Evolutionary conservation across 2,888 invertebrate species (phyloP).

Genomic region (Pollenia griseotomentosa): DNA sequence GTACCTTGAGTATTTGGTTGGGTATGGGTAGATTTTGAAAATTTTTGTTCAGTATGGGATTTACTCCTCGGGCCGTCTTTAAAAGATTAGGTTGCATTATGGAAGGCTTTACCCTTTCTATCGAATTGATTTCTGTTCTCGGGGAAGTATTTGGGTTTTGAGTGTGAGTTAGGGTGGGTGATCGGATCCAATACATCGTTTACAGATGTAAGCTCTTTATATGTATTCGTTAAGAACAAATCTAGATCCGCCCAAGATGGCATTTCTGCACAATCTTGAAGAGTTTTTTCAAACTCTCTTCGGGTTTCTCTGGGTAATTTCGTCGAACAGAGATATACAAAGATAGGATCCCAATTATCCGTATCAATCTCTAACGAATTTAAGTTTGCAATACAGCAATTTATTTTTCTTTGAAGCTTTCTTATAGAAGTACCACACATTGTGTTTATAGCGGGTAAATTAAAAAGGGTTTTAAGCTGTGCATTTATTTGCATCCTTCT

Average conservation of each 20-base stretch:
- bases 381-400: neutral
- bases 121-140: neutral
- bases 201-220: conserved; percentile 16
- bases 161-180: neutral
- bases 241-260: conserved; percentile 2
- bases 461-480: neutral
- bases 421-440: no score
- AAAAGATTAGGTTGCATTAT: no score
- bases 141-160: neutral
- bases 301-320: neutral
- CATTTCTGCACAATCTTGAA: conserved; percentile 4
- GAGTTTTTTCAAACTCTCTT: conserved; percentile 9
- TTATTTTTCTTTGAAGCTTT: no score
- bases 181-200: neutral
- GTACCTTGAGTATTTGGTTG: no score
- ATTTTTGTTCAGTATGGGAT: no score
- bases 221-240: conserved; percentile 21
- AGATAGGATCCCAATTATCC: neutral
- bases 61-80: no score
- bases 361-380: neutral
- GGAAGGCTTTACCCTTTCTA: neutral
- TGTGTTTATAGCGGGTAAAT: neutral
- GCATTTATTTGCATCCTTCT: neutral
- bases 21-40: no score
- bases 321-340: neutral